Evolutionary conservation across 2,113 vertebrate species (phyloP).

Genomic region (Gobiocypris rarus): DNA sequence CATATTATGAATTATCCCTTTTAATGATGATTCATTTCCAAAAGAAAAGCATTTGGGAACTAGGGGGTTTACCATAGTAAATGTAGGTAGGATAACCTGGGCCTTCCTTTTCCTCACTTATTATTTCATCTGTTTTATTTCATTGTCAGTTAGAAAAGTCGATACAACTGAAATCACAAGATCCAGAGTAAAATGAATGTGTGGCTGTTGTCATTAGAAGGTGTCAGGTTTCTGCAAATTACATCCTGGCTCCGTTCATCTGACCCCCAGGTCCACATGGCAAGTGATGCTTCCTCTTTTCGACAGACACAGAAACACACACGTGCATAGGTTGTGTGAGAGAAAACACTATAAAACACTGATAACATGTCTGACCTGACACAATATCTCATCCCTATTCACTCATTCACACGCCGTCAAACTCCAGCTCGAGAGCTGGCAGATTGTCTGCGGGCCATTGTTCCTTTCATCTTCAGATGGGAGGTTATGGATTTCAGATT

Average conservation of each 20-base stretch:
- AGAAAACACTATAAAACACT: constrained; percentile 13
- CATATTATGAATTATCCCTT: background rate
- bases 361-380: constrained; percentile 45
- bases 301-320: constrained; percentile 10
- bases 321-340: background rate
- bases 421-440: constrained; percentile 9
- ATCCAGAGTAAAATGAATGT: constrained; percentile 32
- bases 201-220: constrained; percentile 32
- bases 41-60: background rate
- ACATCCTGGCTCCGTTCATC: constrained; percentile 38
- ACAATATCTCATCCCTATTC: constrained; percentile 31
- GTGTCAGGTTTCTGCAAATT: constrained; percentile 45
- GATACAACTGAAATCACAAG: constrained; percentile 26
- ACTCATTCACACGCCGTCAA: constrained; percentile 25
- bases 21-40: background rate
- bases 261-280: constrained; percentile 5
- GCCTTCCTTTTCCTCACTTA: background rate
- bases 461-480: constrained; percentile 40
- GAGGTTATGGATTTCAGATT: constrained; percentile 45
- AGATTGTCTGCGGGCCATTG: constrained; percentile 38
- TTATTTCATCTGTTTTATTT: background rate
- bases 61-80: background rate
- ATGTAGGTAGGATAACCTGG: background rate
- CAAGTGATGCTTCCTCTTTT: constrained; percentile 33
- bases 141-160: constrained; percentile 24